Conservation (phyloP, 2,113 vertebrate genomes). For the Sciurus niger region DNA sequence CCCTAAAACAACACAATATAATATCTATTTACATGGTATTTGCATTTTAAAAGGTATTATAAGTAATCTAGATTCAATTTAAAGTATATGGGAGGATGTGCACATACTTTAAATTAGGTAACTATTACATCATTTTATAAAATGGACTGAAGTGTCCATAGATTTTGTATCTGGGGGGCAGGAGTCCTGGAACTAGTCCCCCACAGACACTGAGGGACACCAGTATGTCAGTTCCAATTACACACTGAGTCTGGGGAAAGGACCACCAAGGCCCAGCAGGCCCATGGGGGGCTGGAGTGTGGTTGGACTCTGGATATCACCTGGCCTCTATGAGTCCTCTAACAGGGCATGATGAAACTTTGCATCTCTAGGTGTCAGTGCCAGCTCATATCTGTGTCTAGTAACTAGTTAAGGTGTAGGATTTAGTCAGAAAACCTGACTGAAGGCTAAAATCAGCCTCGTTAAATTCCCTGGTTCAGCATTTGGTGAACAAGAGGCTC, state of each 20-base stretch:
- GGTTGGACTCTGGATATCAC: not conserved
- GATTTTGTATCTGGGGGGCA: not conserved
- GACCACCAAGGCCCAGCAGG: not conserved
- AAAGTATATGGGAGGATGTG: not conserved
- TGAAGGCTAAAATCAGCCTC: too few species aligned
- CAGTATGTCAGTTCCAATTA: not conserved
- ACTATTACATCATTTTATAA: not conserved
- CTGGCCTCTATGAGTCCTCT: not conserved
- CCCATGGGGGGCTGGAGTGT: not conserved
- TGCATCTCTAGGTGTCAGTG: not conserved
- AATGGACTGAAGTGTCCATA: not conserved
- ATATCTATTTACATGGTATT: not conserved
- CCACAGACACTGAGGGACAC: not conserved
- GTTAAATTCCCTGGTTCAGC: not conserved
- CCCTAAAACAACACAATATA: not conserved
- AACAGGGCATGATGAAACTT: not conserved
- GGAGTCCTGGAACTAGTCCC: too few species aligned
- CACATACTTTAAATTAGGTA: not conserved
- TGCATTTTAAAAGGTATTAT: not conserved
- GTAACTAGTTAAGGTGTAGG: not conserved
- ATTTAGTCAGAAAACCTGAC: not conserved
- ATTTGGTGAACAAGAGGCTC: not conserved
- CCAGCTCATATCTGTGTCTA: not conserved
- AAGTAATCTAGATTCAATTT: not conserved
- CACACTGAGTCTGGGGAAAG: not conserved